Evolutionary conservation across 2,888 invertebrate species (phyloP).

Genomic region (Argyra leucocephala): DNA sequence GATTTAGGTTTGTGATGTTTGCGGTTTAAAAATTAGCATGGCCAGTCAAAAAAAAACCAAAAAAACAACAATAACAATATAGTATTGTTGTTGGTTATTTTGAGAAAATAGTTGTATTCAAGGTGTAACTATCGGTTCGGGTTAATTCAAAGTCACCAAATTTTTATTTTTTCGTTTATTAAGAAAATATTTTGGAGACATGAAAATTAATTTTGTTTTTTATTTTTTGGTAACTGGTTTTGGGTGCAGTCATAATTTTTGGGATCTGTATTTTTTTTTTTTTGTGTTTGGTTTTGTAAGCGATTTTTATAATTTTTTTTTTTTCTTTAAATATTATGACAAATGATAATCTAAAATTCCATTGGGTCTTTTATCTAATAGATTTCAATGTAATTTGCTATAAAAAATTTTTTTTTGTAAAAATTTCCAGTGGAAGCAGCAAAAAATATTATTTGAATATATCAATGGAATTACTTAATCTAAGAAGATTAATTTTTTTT

Average conservation of each 20-base stretch:
- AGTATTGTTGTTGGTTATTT: not conserved
- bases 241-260: not conserved
- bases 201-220: not conserved
- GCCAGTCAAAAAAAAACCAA: not conserved
- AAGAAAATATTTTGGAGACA: not conserved
- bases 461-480: not conserved
- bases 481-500: not conserved
- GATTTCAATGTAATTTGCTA: not conserved
- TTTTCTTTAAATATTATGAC: not conserved
- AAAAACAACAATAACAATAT: not conserved
- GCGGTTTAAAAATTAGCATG: not conserved
- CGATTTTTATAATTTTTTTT: not conserved
- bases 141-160: not conserved
- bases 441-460: not conserved
- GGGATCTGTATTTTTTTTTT: not conserved
- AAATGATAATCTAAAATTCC: not conserved
- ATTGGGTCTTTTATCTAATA: not conserved
- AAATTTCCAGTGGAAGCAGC: not conserved
- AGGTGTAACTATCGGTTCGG: not conserved
- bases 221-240: not conserved
- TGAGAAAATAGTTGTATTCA: not conserved
- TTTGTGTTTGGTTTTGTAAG: not conserved
- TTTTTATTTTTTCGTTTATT: not conserved
- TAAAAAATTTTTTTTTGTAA: not conserved
- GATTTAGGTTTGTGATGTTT: not conserved